Evolutionary conservation across 2,113 vertebrate species (phyloP), one percentile per base, ranked within the genome.

Genomic region (Chiloscyllium plagiosum): DNA sequence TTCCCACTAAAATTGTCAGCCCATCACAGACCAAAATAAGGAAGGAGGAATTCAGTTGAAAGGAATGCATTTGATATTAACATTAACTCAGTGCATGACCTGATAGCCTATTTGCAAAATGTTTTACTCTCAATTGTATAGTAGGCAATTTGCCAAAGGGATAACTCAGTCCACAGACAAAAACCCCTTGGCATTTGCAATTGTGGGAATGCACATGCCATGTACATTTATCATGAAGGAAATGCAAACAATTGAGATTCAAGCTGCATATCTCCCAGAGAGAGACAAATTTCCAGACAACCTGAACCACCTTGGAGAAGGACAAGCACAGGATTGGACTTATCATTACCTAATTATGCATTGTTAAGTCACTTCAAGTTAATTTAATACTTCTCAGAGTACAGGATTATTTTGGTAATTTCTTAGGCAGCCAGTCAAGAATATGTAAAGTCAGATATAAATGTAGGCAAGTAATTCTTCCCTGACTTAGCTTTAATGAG

Each of bases 211-310:
- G 12, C 52, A 90, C 50, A 61, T 61, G 50, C 22, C 61, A n/a
- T 33, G 56, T 90, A 29, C 87, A 90, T 90, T 90, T 90, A 90
- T 90, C 87, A 90, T 90, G 26, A 90, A 65, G 26, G 86, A 65
- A 29, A 90, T 52, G 12, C 56, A 13, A 52, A 90, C 26, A 52
- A 90, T 29, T 56, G 61, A 29, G 47, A 13, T 56, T 61, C 61
- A 90, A 90, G 12, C 26, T 33, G 26, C 29, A 61, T 29, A 90
- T 90, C 26, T 90, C 19, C 52, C 29, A 29, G 87, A 29, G 3
- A 90, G 13, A 65, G 52, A 61, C 86, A 90, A 90, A 90, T 90
- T 61, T 52, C 87, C 87, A 90, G 4, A 56, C 52, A 61, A 65
- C 12, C n/a, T 90, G 24, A 90, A 61, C 87, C 52, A 90, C 87